phyloP scores from a whole-genome alignment of 1,140 invertebrate species.

The Drosophila hydei region DNA sequence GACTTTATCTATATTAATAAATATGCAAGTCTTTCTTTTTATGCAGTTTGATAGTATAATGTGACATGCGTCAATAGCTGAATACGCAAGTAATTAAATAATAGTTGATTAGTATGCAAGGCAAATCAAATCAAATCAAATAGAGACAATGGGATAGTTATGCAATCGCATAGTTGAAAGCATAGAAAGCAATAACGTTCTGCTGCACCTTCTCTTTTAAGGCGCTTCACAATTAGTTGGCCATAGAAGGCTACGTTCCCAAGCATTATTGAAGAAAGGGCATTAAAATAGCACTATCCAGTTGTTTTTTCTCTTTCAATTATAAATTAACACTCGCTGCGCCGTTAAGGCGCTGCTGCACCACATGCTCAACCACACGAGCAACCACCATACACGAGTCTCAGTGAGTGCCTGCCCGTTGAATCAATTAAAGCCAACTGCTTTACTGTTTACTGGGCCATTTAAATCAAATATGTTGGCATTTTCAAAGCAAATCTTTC shows the following conservation, averaged over 20 bases:
- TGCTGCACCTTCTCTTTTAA: too few relatives aligned
- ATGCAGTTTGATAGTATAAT: slow-evolving; percentile 13
- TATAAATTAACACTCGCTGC: slow-evolving; percentile 25
- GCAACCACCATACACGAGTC: slow-evolving; percentile 2
- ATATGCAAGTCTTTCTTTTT: slow-evolving; percentile 27
- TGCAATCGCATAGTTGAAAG: slow-evolving; percentile 1
- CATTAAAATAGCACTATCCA: slow-evolving; percentile 11
- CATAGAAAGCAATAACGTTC: not conserved
- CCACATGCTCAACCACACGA: slow-evolving; percentile 28
- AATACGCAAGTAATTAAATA: slow-evolving; percentile 17
- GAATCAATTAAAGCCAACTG: slow-evolving; percentile 74
- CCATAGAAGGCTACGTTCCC: not conserved
- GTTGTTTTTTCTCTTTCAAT: slow-evolving; percentile 29
- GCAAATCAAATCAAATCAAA: not conserved
- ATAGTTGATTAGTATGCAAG: slow-evolving; percentile 12
- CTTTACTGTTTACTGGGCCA: slow-evolving; percentile 66
- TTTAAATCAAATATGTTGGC: slow-evolving; percentile 53
- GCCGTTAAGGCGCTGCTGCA: slow-evolving; percentile 7
- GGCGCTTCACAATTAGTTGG: slow-evolving; percentile 2
- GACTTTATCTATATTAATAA: slow-evolving; percentile 29
- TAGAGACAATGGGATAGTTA: slow-evolving; percentile 1
- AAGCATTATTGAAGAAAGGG: slow-evolving; percentile 23
- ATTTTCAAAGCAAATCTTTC: slow-evolving; percentile 58
- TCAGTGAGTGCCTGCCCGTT: slow-evolving; percentile 34
- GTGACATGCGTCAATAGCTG: slow-evolving; percentile 3